A percentile compares a stretch with the other conserved stretches of the same genome.
phyloP scores from a whole-genome alignment of 2,888 invertebrate genomes.

The Campopleginae sp. region DNA sequence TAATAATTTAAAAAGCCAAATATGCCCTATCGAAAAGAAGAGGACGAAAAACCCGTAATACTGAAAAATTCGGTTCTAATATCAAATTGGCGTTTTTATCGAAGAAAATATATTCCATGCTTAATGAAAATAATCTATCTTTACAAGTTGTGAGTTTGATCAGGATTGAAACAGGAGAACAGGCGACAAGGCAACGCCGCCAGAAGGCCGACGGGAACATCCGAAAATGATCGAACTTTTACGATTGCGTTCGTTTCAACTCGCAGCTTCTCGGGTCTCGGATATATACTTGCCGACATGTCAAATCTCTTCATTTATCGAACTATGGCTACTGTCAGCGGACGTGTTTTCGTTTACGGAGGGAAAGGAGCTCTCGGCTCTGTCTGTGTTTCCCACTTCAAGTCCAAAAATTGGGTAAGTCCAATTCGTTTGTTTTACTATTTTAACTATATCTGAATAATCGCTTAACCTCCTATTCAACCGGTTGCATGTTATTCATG shows the following conservation, averaged over 20 bases:
- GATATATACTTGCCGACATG: constrained; percentile 39
- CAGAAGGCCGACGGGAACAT: constrained; percentile 66
- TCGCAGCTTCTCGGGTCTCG: constrained; percentile 5
- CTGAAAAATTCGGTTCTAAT: neutral
- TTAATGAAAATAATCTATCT: too few species aligned
- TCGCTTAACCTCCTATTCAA: constrained; percentile 27
- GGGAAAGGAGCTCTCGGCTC: constrained; percentile 98
- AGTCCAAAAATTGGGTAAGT: constrained; percentile 94
- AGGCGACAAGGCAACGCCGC: constrained; percentile 73
- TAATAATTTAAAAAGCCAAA: neutral
- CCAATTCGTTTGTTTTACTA: neutral
- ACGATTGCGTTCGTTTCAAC: constrained; percentile 66
- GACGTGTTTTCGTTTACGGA: constrained; percentile 95
- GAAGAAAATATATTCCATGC: constrained; percentile 35
- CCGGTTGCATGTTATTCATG: constrained; percentile 4
- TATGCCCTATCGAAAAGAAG: neutral
- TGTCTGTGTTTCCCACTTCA: constrained; percentile 94
- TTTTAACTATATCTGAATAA: neutral
- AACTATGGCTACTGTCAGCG: constrained; percentile 85
- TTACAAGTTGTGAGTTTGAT: constrained; percentile 33
- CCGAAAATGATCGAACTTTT: constrained; percentile 68
- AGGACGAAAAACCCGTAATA: too few species aligned
- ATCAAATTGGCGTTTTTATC: neutral
- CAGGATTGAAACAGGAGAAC: constrained; percentile 44
- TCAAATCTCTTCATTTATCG: constrained; percentile 70